Conservation (phyloP, 2,888 invertebrate genomes). For the Lasioglossum vierecki region DNA sequence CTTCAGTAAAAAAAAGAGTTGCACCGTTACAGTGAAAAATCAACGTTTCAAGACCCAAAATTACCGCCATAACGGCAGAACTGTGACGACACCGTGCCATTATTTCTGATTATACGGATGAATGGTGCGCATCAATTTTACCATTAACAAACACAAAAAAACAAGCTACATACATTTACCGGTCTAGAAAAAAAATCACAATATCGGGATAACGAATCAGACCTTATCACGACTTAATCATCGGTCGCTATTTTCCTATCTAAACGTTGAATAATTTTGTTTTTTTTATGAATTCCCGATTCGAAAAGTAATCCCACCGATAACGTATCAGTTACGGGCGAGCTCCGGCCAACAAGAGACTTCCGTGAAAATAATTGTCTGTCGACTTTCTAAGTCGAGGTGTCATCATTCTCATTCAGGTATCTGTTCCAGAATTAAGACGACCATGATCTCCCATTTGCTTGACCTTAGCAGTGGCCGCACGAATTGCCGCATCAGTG, state of each 20-base stretch:
- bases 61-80: slow-evolving; percentile 1
- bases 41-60: neutral
- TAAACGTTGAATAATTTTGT: slow-evolving; percentile 21
- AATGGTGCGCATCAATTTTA: neutral
- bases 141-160: slow-evolving; percentile 1
- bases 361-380: neutral
- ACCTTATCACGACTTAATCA: slow-evolving; percentile 37
- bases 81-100: slow-evolving; percentile 57
- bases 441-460: slow-evolving; percentile 30
- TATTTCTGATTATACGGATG: slow-evolving; percentile 50
- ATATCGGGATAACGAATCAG: slow-evolving; percentile 30
- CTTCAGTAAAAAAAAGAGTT: neutral
- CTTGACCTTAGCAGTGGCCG: slow-evolving; percentile 43
- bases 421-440: slow-evolving; percentile 30
- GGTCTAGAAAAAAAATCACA: neutral
- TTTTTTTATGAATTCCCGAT: slow-evolving; percentile 35
- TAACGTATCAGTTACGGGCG: slow-evolving; percentile 45
- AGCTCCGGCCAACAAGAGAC: neutral
- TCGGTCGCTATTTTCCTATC: neutral
- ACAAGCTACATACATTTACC: neutral
- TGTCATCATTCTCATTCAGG: slow-evolving; percentile 30
- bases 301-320: slow-evolving; percentile 35
- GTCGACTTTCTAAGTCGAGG: neutral
- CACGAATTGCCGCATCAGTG: slow-evolving; percentile 22
- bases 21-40: neutral